Conservation (phyloP, 2,797 vertebrate species). For the Phataginus tetradactyla region DNA sequence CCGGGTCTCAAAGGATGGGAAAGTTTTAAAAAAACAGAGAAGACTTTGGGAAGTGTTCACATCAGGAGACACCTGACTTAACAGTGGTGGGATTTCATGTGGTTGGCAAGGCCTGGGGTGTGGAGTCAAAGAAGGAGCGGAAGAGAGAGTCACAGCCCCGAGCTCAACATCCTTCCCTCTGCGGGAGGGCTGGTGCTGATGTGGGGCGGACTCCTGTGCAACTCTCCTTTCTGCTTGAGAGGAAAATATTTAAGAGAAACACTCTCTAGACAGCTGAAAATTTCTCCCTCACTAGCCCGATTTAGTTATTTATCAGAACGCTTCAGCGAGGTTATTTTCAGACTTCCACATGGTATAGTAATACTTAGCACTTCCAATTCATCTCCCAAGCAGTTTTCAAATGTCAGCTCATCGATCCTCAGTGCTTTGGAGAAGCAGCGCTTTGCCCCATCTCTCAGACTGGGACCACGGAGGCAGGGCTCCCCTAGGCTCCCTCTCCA, state of each 20-base stretch:
- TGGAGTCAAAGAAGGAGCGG: background rate
- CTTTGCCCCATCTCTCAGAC: constrained; percentile 48
- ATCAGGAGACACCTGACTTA: accelerated
- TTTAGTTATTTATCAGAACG: constrained; percentile 64
- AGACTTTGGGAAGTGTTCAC: background rate
- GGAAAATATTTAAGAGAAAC: constrained; percentile 58
- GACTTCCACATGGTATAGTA: constrained; percentile 61
- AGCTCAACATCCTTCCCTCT: background rate
- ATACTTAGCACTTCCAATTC: constrained; percentile 58
- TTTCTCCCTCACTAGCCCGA: background rate
- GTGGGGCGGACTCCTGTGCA: background rate
- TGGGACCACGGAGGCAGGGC: constrained; percentile 39
- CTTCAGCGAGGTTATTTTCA: constrained; percentile 62
- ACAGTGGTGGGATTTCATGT: accelerated
- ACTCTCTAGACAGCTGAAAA: constrained; percentile 38
- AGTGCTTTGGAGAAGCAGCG: background rate
- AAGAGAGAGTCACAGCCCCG: background rate
- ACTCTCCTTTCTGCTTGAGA: background rate
- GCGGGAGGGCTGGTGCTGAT: background rate
- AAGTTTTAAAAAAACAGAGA: background rate
- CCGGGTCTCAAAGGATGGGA: background rate
- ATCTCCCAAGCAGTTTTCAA: constrained; percentile 44
- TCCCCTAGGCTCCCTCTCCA: background rate
- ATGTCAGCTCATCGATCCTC: constrained; percentile 44
- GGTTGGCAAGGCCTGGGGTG: background rate